phyloP scores from a whole-genome alignment of 2,888 invertebrate species.

The Brachyopa scutellaris region DNA sequence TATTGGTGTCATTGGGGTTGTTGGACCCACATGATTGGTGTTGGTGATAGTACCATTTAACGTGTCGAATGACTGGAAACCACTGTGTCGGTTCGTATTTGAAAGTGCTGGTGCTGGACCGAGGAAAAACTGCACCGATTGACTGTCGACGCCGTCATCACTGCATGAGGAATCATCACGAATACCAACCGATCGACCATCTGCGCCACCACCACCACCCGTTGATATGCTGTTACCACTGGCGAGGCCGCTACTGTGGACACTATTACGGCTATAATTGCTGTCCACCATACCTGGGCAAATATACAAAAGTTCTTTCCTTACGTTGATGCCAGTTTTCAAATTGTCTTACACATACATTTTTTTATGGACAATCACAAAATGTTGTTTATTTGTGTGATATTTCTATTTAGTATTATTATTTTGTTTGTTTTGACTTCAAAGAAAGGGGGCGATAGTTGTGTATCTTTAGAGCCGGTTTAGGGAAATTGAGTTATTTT shows the following conservation, averaged over 20 bases:
- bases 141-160: slow-evolving; percentile 78
- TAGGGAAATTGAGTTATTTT: background rate
- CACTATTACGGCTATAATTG: slow-evolving; percentile 76
- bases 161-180: slow-evolving; percentile 80
- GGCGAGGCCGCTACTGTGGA: slow-evolving; percentile 74
- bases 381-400: slow-evolving; percentile 51
- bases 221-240: slow-evolving; percentile 60
- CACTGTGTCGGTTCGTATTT: slow-evolving; percentile 49
- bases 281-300: slow-evolving; percentile 78
- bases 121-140: slow-evolving; percentile 78
- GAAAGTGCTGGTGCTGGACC: slow-evolving; percentile 74
- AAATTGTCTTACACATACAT: slow-evolving; percentile 55
- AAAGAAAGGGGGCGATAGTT: background rate
- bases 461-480: background rate
- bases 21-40: slow-evolving; percentile 62
- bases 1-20: slow-evolving; percentile 58
- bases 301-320: slow-evolving; percentile 78
- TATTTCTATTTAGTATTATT: background rate
- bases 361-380: slow-evolving; percentile 61
- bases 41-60: slow-evolving; percentile 47
- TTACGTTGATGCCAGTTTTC: slow-evolving; percentile 76
- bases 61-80: slow-evolving; percentile 57
- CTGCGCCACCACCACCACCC: slow-evolving; percentile 73
- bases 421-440: background rate
- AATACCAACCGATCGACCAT: slow-evolving; percentile 74